phyloP scores from a whole-genome alignment of 1,140 invertebrate genomes.

The Trypoxylus dichotomus region DNA sequence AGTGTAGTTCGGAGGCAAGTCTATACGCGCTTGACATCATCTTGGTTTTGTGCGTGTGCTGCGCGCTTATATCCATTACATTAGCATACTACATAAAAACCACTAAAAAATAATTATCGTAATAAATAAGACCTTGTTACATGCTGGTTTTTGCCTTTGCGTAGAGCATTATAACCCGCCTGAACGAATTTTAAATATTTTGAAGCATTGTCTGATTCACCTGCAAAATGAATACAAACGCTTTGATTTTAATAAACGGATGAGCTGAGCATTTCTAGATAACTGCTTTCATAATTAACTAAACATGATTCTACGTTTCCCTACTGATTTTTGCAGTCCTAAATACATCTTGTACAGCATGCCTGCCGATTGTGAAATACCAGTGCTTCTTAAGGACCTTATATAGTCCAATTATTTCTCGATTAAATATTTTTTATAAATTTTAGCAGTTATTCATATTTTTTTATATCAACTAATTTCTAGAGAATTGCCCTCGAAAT shows the following conservation, averaged over 20 bases:
- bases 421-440: no score
- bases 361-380: no score
- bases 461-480: no score
- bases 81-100: not conserved
- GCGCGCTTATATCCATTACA: not conserved
- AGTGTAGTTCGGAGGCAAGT: constrained; percentile 11
- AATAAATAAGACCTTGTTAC: constrained; percentile 9
- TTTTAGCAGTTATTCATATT: no score
- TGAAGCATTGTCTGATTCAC: not conserved
- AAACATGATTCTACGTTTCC: no score
- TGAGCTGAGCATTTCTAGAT: not conserved
- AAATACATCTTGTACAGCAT: no score
- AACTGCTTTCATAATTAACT: no score
- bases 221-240: not conserved
- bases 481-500: no score
- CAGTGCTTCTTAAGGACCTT: no score
- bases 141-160: not conserved
- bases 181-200: not conserved
- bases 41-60: not conserved
- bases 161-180: not conserved
- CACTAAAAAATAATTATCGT: constrained; percentile 13
- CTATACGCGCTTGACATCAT: not conserved
- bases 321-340: no score
- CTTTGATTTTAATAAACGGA: not conserved
- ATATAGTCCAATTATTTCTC: no score